Evolutionary conservation across 2,888 invertebrate genomes (phyloP).

Genomic region (Drosophila monieri): DNA sequence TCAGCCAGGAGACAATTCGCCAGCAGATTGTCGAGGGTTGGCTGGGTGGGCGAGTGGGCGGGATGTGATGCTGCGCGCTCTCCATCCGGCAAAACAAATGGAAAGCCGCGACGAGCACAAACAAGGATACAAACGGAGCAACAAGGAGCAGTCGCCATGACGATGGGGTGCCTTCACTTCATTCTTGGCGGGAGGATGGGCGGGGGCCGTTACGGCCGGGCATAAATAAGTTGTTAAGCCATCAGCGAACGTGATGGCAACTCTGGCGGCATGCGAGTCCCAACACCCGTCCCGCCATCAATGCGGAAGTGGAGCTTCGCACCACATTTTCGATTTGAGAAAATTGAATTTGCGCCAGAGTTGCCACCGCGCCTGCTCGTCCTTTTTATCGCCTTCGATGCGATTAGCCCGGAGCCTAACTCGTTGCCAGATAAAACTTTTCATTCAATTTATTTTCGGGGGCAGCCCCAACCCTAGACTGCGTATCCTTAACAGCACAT

Average conservation of each 20-base stretch:
- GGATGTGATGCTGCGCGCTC: slow-evolving; percentile 13
- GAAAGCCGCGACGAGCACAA: slow-evolving; percentile 45
- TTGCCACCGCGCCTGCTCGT: slow-evolving; percentile 44
- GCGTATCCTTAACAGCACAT: too few relatives aligned
- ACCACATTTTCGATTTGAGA: slow-evolving; percentile 67
- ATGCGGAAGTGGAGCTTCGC: slow-evolving; percentile 52
- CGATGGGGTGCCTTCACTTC: slow-evolving; percentile 14
- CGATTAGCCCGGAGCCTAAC: slow-evolving; percentile 65
- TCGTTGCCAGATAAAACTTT: slow-evolving; percentile 55
- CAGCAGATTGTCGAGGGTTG: slow-evolving; percentile 7
- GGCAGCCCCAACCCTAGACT: slow-evolving; percentile 4
- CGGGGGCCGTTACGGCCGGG: slow-evolving; percentile 57
- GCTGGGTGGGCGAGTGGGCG: not conserved
- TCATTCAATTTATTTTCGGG: slow-evolving; percentile 37
- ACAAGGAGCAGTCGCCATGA: slow-evolving; percentile 44
- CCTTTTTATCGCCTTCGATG: slow-evolving; percentile 54
- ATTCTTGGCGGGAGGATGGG: slow-evolving; percentile 9
- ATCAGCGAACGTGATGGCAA: slow-evolving; percentile 71
- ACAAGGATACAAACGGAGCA: slow-evolving; percentile 37
- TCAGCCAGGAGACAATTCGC: slow-evolving; percentile 32
- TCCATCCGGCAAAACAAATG: slow-evolving; percentile 45
- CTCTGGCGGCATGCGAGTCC: slow-evolving; percentile 41
- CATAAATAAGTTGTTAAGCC: slow-evolving; percentile 79
- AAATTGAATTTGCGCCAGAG: slow-evolving; percentile 67
- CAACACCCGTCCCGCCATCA: slow-evolving; percentile 18